A percentile compares a stretch with the other conserved stretches of the same genome.
These are phyloP conservation scores for Cheilinus undulatus DNA, from an alignment of 2,113 vertebrate genomes.

Conservation along the genomic window DNA sequence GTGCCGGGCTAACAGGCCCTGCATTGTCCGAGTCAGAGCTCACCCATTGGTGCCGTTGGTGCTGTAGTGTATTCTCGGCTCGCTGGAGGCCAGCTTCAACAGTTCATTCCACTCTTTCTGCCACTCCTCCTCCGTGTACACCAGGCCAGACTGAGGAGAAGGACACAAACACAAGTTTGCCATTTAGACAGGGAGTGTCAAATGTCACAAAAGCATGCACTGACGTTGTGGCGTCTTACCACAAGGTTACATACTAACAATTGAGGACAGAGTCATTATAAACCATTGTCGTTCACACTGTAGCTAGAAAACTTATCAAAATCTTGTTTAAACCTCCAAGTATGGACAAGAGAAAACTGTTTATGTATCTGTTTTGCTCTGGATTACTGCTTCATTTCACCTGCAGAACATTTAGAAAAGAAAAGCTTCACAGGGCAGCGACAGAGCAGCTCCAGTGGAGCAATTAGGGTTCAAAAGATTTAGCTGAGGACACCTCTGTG, in stretches of 20 bases:
- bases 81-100: conserved; percentile 92
- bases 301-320: not conserved
- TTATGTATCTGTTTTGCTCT: not conserved
- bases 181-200: conserved; percentile 61
- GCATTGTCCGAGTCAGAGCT: conserved; percentile 50
- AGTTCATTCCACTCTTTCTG: conserved; percentile 98
- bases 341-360: not conserved
- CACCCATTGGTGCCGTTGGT: conserved; percentile 89
- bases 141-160: conserved; percentile 90
- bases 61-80: conserved; percentile 91
- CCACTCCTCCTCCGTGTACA: conserved; percentile 99
- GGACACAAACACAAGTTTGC: conserved; percentile 34
- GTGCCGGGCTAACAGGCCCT: conserved; percentile 48
- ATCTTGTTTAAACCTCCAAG: conserved; percentile 5
- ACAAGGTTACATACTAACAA: conserved; percentile 47
- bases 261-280: conserved; percentile 16
- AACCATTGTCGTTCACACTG: not conserved
- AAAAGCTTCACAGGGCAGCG: not conserved
- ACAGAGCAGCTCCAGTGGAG: conserved; percentile 7
- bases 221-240: conserved; percentile 43
- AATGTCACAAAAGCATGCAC: conserved; percentile 67
- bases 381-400: not conserved
- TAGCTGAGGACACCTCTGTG: conserved; percentile 23
- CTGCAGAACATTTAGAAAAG: not conserved
- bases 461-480: conserved; percentile 6